A percentile compares a stretch with the other conserved stretches of the same genome.
Conservation (phyloP, 23 tunicate species). For the Styela clava region DNA sequence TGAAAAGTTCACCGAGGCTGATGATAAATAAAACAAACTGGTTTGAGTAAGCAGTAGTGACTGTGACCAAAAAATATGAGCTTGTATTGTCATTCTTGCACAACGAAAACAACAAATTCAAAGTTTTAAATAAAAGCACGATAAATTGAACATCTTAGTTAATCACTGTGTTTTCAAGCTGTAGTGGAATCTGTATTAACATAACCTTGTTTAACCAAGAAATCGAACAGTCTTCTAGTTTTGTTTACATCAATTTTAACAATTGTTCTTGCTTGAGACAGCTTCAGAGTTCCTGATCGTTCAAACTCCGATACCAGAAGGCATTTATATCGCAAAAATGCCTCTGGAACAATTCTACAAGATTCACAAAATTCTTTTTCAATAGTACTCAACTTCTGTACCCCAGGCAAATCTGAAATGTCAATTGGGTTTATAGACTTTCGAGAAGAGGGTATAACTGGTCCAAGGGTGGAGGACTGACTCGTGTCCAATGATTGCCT, state of each 20-base stretch:
- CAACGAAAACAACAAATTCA: too few species aligned
- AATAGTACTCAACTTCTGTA: constrained; percentile 48
- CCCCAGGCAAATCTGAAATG: constrained; percentile 66
- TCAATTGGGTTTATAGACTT: constrained; percentile 46
- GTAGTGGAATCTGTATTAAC: constrained; percentile 19
- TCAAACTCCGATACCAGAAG: constrained; percentile 45
- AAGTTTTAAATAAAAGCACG: too few species aligned
- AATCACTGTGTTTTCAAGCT: too few species aligned
- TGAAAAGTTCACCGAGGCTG: too few species aligned
- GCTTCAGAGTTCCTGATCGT: constrained; percentile 43
- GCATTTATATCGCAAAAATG: constrained; percentile 57
- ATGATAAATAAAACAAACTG: too few species aligned
- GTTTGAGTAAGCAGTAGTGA: too few species aligned
- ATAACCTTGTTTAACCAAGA: constrained; percentile 57
- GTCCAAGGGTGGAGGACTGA: background rate
- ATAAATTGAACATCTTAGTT: too few species aligned
- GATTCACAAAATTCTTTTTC: constrained; percentile 77
- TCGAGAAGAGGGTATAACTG: constrained; percentile 21
- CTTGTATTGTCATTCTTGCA: too few species aligned
- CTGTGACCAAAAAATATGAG: too few species aligned
- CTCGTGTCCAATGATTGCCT: constrained; percentile 32
- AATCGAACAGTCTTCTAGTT: constrained; percentile 73
- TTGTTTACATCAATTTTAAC: constrained; percentile 91
- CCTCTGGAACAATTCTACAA: constrained; percentile 76
- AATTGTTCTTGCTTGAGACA: constrained; percentile 59